Base-by-base conservation (phyloP, 2,113 vertebrate species). In the Tapirus terrestris region DNA sequence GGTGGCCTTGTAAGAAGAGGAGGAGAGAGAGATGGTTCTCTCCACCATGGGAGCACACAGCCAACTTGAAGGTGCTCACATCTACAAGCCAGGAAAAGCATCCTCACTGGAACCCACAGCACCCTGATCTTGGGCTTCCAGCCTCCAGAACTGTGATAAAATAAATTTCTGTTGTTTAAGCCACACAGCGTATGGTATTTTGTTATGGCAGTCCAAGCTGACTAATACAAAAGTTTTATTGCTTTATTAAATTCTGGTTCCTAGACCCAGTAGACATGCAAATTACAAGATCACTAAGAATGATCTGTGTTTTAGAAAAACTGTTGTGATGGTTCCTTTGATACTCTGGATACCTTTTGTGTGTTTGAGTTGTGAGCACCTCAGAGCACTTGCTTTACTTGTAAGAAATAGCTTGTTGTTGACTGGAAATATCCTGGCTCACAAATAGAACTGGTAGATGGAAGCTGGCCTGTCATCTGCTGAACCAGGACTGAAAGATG, bases 331-430 rank as follows among this genome's bases (percentile, higher is more conserved):
- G 36, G 33, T 75, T 90, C 58, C 48, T 89, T 96, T 93, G 73
- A 91, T 79, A 25, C 14, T 65, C 6, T 65, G 14, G 58, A 29
- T 75, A 79, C 51, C 63, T 94, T 98, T 87, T 93, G 81, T 94
- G 43, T n/a, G 10, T 88, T 72, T 89, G 53, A 85, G 67, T 84
- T 53, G 11, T 96, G n/a, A 82, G 31, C 48, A 9, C 67, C 86
- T 97, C 17, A 86, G 67, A 96, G 72, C 10, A 75, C 76, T 96
- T 95, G 27, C 10, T 96, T 89, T 89, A 43, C 53, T 92, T 94
- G 14, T 96, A 94, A 94, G 29, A 91, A 75, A 88, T 93, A 81
- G 13, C n/a, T 83, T 87, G 65, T 72, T 96, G 72, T 93, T 96
- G 36, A 91, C 73, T 68, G 56, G 85, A 94, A 96, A 94, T 77